phyloP scores from a whole-genome alignment of 2,113 vertebrate genomes.

The Engystomops pustulosus region DNA sequence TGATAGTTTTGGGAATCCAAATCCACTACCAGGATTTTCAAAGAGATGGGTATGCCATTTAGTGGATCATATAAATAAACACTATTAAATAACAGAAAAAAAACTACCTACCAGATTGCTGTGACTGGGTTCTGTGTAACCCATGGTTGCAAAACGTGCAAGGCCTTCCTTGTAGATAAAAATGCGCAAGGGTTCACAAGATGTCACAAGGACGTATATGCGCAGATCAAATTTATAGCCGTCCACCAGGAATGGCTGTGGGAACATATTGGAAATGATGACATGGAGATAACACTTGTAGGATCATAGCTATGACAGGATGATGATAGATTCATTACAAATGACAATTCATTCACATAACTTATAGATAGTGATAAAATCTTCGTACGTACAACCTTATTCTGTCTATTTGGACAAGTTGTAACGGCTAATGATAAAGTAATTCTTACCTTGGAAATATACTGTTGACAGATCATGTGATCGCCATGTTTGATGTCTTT shows the following conservation, averaged over 20 bases:
- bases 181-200: conserved; percentile 78
- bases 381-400: not conserved
- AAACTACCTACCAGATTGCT: conserved; percentile 72
- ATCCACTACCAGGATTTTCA: no score
- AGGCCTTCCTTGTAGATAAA: conserved; percentile 80
- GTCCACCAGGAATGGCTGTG: conserved; percentile 79
- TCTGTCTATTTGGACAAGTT: not conserved
- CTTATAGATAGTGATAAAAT: not conserved
- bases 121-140: conserved; percentile 72
- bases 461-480: conserved; percentile 79
- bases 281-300: not conserved
- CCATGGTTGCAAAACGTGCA: conserved; percentile 79
- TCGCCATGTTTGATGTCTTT: conserved; percentile 75
- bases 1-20: no score
- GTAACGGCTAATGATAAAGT: not conserved
- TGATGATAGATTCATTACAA: not conserved
- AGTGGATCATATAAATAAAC: not conserved
- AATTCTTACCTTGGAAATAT: conserved; percentile 75
- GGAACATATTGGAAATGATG: not conserved
- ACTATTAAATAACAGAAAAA: not conserved
- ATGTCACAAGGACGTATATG: conserved; percentile 78
- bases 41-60: not conserved
- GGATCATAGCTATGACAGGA: not conserved
- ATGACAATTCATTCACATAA: not conserved
- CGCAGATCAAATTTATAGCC: conserved; percentile 81